Conservation (phyloP, 2,888 invertebrate genomes). For the Andricus quercusramuli region DNA sequence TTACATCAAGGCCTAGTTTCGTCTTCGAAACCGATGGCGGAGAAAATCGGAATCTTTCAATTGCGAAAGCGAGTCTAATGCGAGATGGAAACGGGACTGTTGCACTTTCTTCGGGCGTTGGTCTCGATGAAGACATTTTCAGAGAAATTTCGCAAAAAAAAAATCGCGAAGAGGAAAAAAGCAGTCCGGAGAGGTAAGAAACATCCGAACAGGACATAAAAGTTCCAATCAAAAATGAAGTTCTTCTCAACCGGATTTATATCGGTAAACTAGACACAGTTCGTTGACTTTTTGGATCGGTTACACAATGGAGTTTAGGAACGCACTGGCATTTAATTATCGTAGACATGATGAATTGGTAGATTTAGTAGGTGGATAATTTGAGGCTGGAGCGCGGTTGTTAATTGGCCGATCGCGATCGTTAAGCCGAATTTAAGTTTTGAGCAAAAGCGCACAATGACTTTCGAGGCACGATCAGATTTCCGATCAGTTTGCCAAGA, state of each 20-base stretch:
- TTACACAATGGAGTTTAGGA: conserved; percentile 24
- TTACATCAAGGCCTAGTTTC: conserved; percentile 54
- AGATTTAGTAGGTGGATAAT: conserved; percentile 38
- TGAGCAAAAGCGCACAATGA: conserved; percentile 32
- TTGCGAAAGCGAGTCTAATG: conserved; percentile 73
- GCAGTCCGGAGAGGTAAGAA: background rate
- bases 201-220: background rate
- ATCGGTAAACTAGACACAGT: conserved; percentile 26
- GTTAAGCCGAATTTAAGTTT: conserved; percentile 36
- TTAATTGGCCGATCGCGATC: conserved; percentile 31
- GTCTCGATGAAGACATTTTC: background rate
- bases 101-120: conserved; percentile 47
- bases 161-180: background rate
- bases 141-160: background rate
- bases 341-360: conserved; percentile 28
- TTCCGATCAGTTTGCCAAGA: conserved; percentile 33
- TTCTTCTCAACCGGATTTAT: background rate
- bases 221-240: too few species aligned
- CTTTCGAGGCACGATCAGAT: conserved; percentile 12
- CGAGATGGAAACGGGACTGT: conserved; percentile 44
- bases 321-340: conserved; percentile 40
- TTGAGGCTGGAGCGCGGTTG: conserved; percentile 29
- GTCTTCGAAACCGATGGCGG: conserved; percentile 55
- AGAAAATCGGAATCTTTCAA: conserved; percentile 57
- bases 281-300: conserved; percentile 34